Evolutionary conservation across 2,888 invertebrate species (phyloP).

Genomic region (Aproaerema taeniolella): DNA sequence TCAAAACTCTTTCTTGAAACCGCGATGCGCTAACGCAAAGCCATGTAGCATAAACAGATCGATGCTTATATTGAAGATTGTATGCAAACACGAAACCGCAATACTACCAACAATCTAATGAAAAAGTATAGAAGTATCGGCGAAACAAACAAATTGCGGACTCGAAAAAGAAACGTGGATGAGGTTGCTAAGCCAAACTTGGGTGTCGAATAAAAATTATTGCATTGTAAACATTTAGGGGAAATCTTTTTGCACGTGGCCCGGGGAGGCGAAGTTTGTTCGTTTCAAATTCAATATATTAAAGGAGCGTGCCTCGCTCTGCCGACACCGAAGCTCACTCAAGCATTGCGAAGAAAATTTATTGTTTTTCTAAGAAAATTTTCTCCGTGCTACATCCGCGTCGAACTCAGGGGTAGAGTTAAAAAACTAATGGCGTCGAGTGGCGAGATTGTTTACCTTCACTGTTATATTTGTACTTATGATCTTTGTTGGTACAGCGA

Average conservation of each 20-base stretch:
- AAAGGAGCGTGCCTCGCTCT: conserved; percentile 74
- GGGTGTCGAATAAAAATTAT: conserved; percentile 41
- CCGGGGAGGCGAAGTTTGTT: conserved; percentile 71
- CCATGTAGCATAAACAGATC: too few species aligned
- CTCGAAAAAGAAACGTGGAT: too few species aligned
- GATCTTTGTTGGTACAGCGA: too few species aligned
- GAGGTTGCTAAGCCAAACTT: background rate
- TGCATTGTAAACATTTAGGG: conserved; percentile 67
- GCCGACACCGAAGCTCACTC: conserved; percentile 76
- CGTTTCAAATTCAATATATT: conserved; percentile 78
- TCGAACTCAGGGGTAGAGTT: conserved; percentile 51
- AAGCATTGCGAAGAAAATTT: conserved; percentile 73
- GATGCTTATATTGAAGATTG: too few species aligned
- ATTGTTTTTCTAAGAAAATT: conserved; percentile 78
- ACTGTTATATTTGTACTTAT: too few species aligned
- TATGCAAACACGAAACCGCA: too few species aligned
- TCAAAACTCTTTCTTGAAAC: too few species aligned
- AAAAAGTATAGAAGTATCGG: too few species aligned
- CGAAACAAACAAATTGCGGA: too few species aligned
- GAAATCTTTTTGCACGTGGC: conserved; percentile 68
- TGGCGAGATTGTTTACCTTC: background rate
- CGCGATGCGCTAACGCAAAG: too few species aligned
- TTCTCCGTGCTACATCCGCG: conserved; percentile 58
- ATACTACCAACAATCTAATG: too few species aligned
- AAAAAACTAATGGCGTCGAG: conserved; percentile 34